A percentile compares a stretch with the other conserved stretches of the same genome.
phyloP scores from a whole-genome alignment of 2,888 invertebrate genomes.

The Pristionchus mayeri region DNA sequence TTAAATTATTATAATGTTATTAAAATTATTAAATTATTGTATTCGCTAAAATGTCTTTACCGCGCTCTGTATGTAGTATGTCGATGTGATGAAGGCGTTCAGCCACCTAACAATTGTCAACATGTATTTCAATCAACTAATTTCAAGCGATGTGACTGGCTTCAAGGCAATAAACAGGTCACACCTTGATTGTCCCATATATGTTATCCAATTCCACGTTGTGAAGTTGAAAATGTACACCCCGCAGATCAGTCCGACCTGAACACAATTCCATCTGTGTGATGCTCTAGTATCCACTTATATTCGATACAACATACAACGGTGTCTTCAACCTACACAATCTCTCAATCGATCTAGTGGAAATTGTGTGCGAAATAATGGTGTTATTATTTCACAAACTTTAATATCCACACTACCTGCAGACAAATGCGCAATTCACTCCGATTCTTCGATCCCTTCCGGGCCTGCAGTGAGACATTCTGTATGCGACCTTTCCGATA shows the following conservation, averaged over 20 bases:
- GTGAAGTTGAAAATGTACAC: conserved; percentile 41
- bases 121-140: too few species aligned
- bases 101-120: conserved; percentile 10
- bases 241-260: conserved; percentile 23
- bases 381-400: too few species aligned
- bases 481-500: neutral
- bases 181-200: neutral
- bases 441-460: conserved; percentile 16
- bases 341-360: too few species aligned
- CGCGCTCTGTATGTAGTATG: conserved; percentile 38
- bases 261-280: neutral
- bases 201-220: conserved; percentile 39
- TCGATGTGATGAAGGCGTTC: conserved; percentile 9
- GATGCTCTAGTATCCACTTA: too few species aligned
- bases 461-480: conserved; percentile 28
- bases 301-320: too few species aligned
- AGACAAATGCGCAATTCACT: conserved; percentile 12
- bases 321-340: too few species aligned
- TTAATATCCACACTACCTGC: conserved; percentile 2
- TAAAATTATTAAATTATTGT: too few species aligned
- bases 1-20: too few species aligned
- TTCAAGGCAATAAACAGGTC: too few species aligned
- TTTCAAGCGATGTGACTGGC: too few species aligned
- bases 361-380: too few species aligned
- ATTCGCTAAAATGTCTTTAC: too few species aligned